A percentile compares a stretch with the other conserved stretches of the same genome.
Conservation (phyloP, 2,888 invertebrate species). For the Acanthococcus lagerstroemiae region DNA sequence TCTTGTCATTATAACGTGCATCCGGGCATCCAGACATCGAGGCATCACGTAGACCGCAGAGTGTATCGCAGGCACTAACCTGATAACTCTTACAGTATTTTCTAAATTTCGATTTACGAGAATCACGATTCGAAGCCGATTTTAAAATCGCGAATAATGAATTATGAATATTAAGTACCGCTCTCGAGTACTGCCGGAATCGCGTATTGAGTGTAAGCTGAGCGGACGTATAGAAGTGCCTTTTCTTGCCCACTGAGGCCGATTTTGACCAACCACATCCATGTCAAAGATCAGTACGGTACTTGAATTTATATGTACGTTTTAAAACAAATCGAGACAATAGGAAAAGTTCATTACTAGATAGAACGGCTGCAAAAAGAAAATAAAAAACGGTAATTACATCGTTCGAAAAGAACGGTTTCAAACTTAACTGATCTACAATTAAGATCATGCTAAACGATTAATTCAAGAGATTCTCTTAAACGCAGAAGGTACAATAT, state of each 20-base stretch:
- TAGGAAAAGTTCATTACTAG: conserved; percentile 29
- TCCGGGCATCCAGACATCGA: too few relatives aligned
- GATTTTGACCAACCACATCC: conserved; percentile 10
- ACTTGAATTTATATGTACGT: conserved; percentile 14
- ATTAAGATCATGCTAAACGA: conserved; percentile 30
- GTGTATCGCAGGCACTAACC: too few relatives aligned
- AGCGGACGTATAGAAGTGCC: too few relatives aligned
- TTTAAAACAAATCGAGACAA: conserved; percentile 4
- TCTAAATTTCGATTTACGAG: too few relatives aligned
- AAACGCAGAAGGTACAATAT: conserved; percentile 26
- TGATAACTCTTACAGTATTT: too few relatives aligned
- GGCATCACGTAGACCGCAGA: too few relatives aligned
- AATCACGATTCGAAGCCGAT: neutral
- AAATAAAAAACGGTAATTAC: conserved; percentile 28
- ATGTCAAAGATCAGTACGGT: conserved; percentile 23
- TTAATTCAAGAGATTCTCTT: conserved; percentile 26
- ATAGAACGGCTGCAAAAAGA: conserved; percentile 6
- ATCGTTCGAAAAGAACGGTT: conserved; percentile 24
- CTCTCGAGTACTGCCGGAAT: too few relatives aligned
- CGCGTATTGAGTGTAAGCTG: too few relatives aligned
- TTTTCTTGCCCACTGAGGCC: too few relatives aligned
- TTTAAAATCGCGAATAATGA: neutral
- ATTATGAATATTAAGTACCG: neutral
- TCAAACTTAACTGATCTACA: conserved; percentile 29
- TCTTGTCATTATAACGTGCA: too few relatives aligned